Evolutionary conservation across 2,888 invertebrate genomes (phyloP), one percentile per base, ranked within the genome.

Genomic region (Melinopterus prodromus): DNA sequence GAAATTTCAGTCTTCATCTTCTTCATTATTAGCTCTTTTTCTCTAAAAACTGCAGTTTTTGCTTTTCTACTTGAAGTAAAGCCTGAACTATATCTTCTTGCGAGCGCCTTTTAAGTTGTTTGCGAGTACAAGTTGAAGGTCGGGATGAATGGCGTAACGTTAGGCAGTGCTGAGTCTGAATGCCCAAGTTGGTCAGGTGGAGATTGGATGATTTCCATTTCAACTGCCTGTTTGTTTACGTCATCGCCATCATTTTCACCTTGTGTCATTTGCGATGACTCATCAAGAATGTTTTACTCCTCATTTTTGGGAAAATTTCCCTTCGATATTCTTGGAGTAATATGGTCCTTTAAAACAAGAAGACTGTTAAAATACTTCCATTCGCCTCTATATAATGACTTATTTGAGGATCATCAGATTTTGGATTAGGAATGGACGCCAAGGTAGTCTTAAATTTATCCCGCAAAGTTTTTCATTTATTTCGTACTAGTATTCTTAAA

Each of bases 331-430:
- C 81, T 81, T n/a, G 82, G 77, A 38, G 80, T 82, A 80, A 82
- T 80, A 69, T 83, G 83, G 72, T 83, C 81, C 77, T 80, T 82
- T 78, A 82, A 80, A 81, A 83, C 83, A 9, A 77, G 26, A n/a
- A 83, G 70, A 71, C 53, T 77, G 76, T 83, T 77, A 76, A 83
- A 83, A 76, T 83, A 80, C 15, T 72, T 72, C 72, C 72, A 72
- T 72, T 72, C 72, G 16, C 72, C 72, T 16, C 16, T n/a, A n/a
- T 72, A 16, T 72, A 83, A 35, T 78, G 16, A 71, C 36, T 79
- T 70, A n/a, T n/a, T n/a, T 35, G 69, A 9, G 80, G 37, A 77
- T 83, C 82, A 26, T 81, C 83, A 76, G 83, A 83, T 77, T 78
- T 80, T 36, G 80, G 78, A 70, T 80, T 82, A 16, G 78, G 78